A percentile compares a stretch with the other conserved stretches of the same genome.
Conservation (phyloP, 2,113 vertebrate species). For the Lamprotornis superbus region DNA sequence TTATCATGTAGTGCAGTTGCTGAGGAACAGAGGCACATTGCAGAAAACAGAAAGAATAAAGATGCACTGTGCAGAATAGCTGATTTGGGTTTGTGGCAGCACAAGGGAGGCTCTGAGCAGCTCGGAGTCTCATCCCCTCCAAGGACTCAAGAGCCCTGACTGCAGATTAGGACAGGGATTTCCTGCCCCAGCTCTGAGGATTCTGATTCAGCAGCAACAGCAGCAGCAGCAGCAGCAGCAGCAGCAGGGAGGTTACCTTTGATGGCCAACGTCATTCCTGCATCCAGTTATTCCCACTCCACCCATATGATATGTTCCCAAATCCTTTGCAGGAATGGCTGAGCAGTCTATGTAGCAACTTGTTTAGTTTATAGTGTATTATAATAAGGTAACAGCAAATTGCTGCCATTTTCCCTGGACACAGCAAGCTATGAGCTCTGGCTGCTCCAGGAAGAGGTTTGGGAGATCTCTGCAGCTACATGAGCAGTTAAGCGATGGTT, state of each 20-base stretch:
- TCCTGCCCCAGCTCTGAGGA: not conserved
- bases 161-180: slow-evolving; percentile 4
- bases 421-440: not conserved
- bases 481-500: not conserved
- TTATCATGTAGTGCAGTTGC: not conserved
- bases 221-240: not conserved
- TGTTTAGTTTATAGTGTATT: not conserved
- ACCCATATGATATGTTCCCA: not conserved
- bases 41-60: not conserved
- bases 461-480: not conserved
- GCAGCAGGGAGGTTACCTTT: not conserved
- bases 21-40: not conserved
- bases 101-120: not conserved
- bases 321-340: not conserved
- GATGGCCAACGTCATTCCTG: not conserved
- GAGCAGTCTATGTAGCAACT: not conserved
- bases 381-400: not conserved
- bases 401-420: not conserved
- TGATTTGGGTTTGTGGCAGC: not conserved
- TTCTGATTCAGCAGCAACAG: not conserved
- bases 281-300: not conserved
- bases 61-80: not conserved
- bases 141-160: not conserved
- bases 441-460: not conserved
- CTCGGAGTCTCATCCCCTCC: not conserved